Percentiles rank a stretch among this genome's conserved stretches.
These are phyloP conservation scores for Pterobdella sp. DNA, from an alignment of 2,888 invertebrate genomes.

Conservation along the genomic window DNA sequence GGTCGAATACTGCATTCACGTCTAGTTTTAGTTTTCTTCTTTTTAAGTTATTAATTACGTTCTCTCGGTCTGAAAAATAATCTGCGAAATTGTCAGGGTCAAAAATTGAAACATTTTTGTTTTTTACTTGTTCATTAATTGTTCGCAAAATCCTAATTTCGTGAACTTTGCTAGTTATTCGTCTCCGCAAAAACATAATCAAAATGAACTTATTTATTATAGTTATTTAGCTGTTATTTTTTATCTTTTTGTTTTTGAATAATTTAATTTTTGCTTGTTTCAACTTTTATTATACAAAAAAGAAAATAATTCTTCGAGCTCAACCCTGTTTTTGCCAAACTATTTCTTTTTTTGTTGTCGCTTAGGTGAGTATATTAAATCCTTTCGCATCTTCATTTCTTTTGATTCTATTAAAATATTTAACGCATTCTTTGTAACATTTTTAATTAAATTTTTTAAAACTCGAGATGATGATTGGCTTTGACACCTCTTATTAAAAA, in stretches of 20 bases:
- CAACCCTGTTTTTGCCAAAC: background rate
- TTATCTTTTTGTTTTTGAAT: background rate
- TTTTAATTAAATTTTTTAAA: background rate
- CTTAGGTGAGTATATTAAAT: background rate
- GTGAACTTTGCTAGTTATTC: background rate
- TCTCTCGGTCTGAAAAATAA: conserved; percentile 9
- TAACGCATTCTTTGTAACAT: background rate
- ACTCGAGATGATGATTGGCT: conserved; percentile 21
- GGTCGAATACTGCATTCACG: background rate
- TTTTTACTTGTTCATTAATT: background rate
- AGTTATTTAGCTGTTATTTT: too few species aligned
- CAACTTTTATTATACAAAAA: background rate
- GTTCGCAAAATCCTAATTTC: background rate
- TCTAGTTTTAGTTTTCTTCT: conserved; percentile 1
- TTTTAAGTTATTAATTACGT: background rate
- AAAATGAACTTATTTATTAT: too few species aligned
- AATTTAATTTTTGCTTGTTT: background rate
- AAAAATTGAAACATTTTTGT: background rate
- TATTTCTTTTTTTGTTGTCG: background rate
- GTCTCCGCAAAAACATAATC: too few species aligned
- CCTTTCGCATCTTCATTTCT: background rate
- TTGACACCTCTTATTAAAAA: conserved; percentile 26
- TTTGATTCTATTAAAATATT: background rate
- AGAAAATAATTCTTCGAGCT: background rate
- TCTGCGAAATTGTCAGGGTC: conserved; percentile 7